Conservation (phyloP, 2,113 vertebrate species). For the Psophia crepitans region DNA sequence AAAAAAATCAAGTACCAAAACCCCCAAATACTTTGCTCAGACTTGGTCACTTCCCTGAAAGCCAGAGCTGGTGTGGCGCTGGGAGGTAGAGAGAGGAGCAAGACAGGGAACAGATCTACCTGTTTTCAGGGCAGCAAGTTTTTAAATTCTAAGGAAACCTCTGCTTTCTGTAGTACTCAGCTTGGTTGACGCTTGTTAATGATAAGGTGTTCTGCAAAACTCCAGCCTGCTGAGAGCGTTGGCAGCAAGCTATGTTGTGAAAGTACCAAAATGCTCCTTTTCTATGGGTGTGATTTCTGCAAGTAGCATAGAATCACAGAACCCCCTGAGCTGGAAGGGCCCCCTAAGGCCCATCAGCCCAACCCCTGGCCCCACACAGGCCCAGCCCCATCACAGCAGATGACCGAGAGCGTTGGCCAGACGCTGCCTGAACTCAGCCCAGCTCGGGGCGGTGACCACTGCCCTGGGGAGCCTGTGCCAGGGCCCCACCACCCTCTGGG, state of each 20-base stretch:
- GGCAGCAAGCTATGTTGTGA: not conserved
- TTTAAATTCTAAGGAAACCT: not conserved
- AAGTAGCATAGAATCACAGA: no score
- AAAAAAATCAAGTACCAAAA: not conserved
- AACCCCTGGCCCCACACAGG: no score
- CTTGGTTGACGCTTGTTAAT: not conserved
- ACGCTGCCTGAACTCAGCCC: no score
- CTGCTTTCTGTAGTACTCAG: not conserved
- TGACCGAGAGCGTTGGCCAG: no score
- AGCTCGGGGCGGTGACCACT: no score
- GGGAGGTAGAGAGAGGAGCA: not conserved
- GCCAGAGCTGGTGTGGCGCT: not conserved
- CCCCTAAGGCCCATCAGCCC: no score
- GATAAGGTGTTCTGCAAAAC: not conserved
- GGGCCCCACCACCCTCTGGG: no score
- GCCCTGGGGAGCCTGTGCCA: no score
- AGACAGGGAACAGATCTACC: not conserved
- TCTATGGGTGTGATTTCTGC: not conserved
- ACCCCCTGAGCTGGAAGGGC: no score
- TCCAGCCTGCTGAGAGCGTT: not conserved
- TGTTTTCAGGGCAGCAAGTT: not conserved
- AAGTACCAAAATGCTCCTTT: not conserved
- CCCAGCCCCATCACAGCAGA: no score
- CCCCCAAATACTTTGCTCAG: accelerated
- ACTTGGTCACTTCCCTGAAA: not conserved